Percentiles rank a stretch among this genome's conserved stretches.
Conservation (phyloP, 2,797 vertebrate species). For the Squalus acanthias region DNA sequence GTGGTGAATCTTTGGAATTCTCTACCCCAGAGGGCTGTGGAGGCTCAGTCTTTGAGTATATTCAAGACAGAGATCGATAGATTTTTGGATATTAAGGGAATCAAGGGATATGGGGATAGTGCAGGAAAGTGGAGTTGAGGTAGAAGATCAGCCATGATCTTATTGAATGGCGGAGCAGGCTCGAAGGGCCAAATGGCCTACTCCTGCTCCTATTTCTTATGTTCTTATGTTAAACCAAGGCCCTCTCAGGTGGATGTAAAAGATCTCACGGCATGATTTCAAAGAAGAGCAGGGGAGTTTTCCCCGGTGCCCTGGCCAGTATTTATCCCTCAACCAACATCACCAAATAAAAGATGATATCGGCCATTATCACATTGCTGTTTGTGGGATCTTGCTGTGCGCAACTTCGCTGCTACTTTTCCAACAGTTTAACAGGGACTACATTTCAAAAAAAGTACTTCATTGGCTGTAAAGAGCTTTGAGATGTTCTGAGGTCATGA, state of each 20-base stretch:
- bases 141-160: no score
- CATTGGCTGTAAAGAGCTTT: background rate
- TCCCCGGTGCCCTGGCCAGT: background rate
- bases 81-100: no score
- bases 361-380: background rate
- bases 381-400: background rate
- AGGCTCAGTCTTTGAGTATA: no score
- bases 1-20: no score
- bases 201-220: no score
- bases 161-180: no score
- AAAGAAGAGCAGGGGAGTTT: background rate
- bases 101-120: no score
- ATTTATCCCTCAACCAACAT: background rate
- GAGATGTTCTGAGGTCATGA: background rate
- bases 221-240: background rate
- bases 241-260: background rate
- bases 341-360: background rate
- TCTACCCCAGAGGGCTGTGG: no score
- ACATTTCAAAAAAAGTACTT: background rate
- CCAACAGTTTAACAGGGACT: background rate
- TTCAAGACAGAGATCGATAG: no score
- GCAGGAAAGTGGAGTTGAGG: no score
- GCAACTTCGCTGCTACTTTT: background rate
- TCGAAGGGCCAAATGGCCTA: no score
- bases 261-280: background rate